Base-by-base conservation (phyloP, 1,140 invertebrate species). In the Musca vetustissima region DNA sequence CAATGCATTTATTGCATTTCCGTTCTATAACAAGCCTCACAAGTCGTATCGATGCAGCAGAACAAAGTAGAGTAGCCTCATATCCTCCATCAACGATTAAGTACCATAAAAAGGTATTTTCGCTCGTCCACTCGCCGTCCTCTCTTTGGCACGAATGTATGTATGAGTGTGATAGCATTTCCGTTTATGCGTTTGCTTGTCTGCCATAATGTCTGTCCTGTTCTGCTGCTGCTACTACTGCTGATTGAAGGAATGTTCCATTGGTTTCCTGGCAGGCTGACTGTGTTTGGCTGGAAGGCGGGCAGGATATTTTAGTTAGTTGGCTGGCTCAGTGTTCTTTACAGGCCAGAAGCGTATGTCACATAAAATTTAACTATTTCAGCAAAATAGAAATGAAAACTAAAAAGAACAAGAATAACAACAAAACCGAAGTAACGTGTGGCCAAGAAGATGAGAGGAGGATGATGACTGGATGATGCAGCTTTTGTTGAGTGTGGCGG, bases 301-400 rank as follows among this genome's bases (percentile, higher is more conserved):
- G 68, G n/a, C 59, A 70, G 53, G 66, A 70, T 71, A 72, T 73
- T 59, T 48, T 64, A 48, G 43, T 48, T 25, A 36, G 73, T 65
- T 71, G 36, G 36, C 36, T 43, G 36, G 36, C 11, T 43, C 36
- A 43, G 11, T 43, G 36, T 7, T 43, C n/a, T n/a, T 43, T 43
- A 43, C 36, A 43, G 36, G 36, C 67, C 66, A 28, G 3, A 47
- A 59, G 55, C 55, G 28, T 47, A 32, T 64, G 67, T 69, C 67
- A 69, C 57, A 61, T 64, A 25, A 48, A 74, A 72, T 78, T 78
- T 75, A 73, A 74, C 76, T 66, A 79, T 77, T 79, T 78, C 77
- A 78, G 77, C 75, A 70, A 71, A 76, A 76, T 36, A 59, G 32
- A n/a, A 53, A 49, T 8, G 67, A 72, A 72, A 73, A 77, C 72